Evolutionary conservation across 2,797 vertebrate genomes (phyloP), one percentile per base, ranked within the genome.

Genomic region (Zenarchopterus dispar): DNA sequence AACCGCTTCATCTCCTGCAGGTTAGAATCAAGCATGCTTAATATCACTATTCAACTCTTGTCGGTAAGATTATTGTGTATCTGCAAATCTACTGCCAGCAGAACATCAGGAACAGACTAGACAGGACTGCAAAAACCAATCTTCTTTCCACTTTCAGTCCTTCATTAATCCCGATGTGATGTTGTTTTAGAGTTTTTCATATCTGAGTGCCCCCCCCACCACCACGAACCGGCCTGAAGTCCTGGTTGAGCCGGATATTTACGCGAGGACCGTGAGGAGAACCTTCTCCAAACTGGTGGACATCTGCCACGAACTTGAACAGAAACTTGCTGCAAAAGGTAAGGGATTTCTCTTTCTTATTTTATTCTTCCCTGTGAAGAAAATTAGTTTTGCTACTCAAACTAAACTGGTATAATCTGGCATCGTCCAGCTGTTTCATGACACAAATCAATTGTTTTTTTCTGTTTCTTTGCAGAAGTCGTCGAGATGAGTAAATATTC

Each of bases 1-100:
- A 89, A 46, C 70, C 67, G 15, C 62, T 92, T 6, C 64, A 79
- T 15, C 55, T 90, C 6, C 56, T 90, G 7, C 83, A 88, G 86
- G 90, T 91, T 0, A 41, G 48, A 56, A 10, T 13, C 39, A 18
- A 22, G 8, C 8, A 54, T 15, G 17, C 15, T 22, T 13, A 21
- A 51, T 4, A 39, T 13, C 36, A 13, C 13, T 15, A 15, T 48
- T 16, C 4, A 18, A 21, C 19, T 7, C 19, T 11, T 5, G 22
- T 4, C 16, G 15, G 16, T 39, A 3, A 15, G 36, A 39, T 39
- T 16, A 39, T 39, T 39, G 2, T 13, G 16, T 13, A 39, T 39
- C 3, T 39, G 36, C 36, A 39, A 15, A 16, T 4, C 22, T 13
- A 22, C 22, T 39, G 15, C 15, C 9, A 21, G 6, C 13, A 47